Percentiles rank a stretch among this genome's conserved stretches.
These are phyloP conservation scores for Cylindroiulus punctatus DNA, from an alignment of 2,888 invertebrate species.

Conservation along the genomic window DNA sequence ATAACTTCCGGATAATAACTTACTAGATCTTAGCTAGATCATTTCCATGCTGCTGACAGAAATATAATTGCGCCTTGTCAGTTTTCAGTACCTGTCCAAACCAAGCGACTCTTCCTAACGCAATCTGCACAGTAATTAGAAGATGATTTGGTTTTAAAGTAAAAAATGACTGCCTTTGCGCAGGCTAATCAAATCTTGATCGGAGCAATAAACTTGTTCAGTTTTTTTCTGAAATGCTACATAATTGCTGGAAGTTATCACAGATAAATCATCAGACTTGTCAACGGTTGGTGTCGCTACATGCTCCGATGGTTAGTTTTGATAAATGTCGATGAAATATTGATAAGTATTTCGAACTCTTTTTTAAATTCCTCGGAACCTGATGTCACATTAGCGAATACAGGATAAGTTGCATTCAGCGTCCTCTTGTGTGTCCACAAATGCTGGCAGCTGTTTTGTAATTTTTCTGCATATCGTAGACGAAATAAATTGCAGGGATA, in stretches of 20 bases:
- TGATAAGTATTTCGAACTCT: background rate
- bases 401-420: no score
- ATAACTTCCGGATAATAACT: background rate
- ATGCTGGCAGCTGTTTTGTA: no score
- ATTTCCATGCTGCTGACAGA: background rate
- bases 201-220: background rate
- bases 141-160: background rate
- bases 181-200: background rate
- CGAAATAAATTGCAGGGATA: no score
- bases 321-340: background rate
- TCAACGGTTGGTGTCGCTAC: background rate
- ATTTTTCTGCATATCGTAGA: no score
- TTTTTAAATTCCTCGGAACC: background rate
- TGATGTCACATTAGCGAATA: no score
- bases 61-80: background rate
- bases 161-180: background rate
- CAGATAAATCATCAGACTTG: background rate
- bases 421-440: no score
- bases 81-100: background rate
- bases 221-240: background rate
- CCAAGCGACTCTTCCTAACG: background rate
- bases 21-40: background rate
- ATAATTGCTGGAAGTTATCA: background rate
- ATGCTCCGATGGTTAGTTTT: background rate
- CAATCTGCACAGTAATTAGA: background rate